Evolutionary conservation across 2,113 vertebrate species (phyloP).

Genomic region (Calypte anna): DNA sequence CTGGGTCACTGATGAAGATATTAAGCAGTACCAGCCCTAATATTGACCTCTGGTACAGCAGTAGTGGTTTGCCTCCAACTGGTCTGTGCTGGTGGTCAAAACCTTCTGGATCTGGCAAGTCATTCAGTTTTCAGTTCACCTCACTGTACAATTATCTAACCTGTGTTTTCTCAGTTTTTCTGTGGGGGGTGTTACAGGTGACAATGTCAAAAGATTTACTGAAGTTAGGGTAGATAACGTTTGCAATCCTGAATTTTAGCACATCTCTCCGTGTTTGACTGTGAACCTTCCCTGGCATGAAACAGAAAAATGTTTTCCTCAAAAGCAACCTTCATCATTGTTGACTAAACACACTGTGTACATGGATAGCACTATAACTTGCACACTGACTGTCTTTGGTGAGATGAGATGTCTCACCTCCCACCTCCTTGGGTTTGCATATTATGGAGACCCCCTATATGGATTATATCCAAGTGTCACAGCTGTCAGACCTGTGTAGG

Average conservation of each 20-base stretch:
- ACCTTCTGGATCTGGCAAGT: background rate
- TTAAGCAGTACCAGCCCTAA: background rate
- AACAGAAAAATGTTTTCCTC: background rate
- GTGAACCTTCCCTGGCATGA: background rate
- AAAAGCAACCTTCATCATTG: background rate
- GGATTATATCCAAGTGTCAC: background rate
- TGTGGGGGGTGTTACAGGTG: background rate
- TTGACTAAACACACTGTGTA: background rate
- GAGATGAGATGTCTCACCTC: background rate
- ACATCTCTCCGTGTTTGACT: background rate
- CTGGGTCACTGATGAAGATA: background rate
- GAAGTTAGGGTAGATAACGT: background rate
- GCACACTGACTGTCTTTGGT: background rate
- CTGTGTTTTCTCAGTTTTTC: background rate
- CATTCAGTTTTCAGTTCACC: background rate
- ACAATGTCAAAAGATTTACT: background rate
- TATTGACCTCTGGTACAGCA: background rate
- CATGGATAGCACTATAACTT: background rate
- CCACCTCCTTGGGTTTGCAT: background rate
- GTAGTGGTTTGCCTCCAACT: background rate
- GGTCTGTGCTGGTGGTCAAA: background rate
- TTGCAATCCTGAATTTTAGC: background rate
- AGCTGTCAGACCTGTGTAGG: background rate
- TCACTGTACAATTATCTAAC: background rate
- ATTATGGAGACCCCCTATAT: accelerated